Evolutionary conservation across 2,888 invertebrate species (phyloP), one percentile per base, ranked within the genome.

Genomic region (Linnaemya vulpina): DNA sequence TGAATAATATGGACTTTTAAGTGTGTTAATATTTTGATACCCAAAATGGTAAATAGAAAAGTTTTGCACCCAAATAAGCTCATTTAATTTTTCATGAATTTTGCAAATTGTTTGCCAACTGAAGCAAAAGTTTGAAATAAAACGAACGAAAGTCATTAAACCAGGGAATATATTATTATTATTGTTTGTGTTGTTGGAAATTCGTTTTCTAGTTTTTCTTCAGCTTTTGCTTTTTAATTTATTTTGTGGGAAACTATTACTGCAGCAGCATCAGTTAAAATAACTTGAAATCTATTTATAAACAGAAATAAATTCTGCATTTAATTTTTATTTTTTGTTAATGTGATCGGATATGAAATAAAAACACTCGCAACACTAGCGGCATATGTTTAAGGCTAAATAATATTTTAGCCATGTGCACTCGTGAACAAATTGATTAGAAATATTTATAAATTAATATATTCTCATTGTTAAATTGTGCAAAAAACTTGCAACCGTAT

Each of bases 81-180:
- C 46, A 46, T 46, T 4, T 15, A 46, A 15, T n/a, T 46, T 15
- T 46, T 46, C 3, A 1, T 49, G 58, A n/a, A 9, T 58, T 58
- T 58, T 35, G n/a, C 5, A n/a, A 17, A n/a, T 17, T n/a, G n/a
- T n/a, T 38, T 35, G 1, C 17, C 17, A 35, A 30, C 4, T 46
- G 30, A 13, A 49, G 15, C 25, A 10, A 46, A n/a, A 2, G 22
- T 35, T 51, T 22, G 1, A 68, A 35, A 1, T 15, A 46, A 4
- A 11, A 67, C 20, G 11, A 71, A 62, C 25, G 70, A 38, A 60
- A 40, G 62, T 70, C 60, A 70, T 78, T 70, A 62, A 78, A 62
- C 51, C n/a, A 67, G 15, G 17, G 51, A 70, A 40, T 68, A 30
- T 22, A 46, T 35, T 67, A 20, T 46, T 58, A 58, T 58, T 58